Conservation (phyloP, 2,888 invertebrate species). For the Herminia tarsipennalis region DNA sequence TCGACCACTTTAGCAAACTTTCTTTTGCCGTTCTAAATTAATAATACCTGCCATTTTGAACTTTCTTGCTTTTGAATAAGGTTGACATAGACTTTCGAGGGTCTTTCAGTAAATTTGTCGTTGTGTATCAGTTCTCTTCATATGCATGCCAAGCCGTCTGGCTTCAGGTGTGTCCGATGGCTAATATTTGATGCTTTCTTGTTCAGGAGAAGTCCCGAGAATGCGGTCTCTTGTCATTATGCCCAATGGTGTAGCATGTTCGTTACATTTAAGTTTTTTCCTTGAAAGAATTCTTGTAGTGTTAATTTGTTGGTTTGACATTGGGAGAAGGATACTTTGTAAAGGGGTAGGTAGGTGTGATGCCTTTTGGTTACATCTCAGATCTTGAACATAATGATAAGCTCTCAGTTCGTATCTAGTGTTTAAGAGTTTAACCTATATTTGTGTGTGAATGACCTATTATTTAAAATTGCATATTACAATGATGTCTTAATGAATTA, state of each 20-base stretch:
- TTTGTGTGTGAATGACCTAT: too few relatives aligned
- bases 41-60: conserved; percentile 44
- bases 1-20: conserved; percentile 64
- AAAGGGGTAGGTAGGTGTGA: too few relatives aligned
- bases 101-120: conserved; percentile 38
- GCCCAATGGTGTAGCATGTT: conserved; percentile 52
- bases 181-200: conserved; percentile 85
- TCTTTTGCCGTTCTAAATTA: conserved; percentile 45
- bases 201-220: conserved; percentile 63
- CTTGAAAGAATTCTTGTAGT: conserved; percentile 35
- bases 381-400: too few relatives aligned
- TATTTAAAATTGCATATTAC: too few relatives aligned
- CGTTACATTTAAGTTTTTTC: conserved; percentile 38
- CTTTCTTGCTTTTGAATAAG: conserved; percentile 45
- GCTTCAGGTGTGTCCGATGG: conserved; percentile 80
- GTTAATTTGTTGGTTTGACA: conserved; percentile 53
- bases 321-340: conserved; percentile 12
- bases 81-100: conserved; percentile 27
- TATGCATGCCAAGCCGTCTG: conserved; percentile 78
- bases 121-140: conserved; percentile 69
- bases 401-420: too few relatives aligned
- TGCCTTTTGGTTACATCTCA: too few relatives aligned
- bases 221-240: conserved; percentile 60
- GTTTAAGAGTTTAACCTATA: too few relatives aligned
- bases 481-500: not conserved